A percentile compares a stretch with the other conserved stretches of the same genome.
Evolutionary conservation across 2,113 vertebrate genomes (phyloP).

Genomic region (Rutilus rutilus): DNA sequence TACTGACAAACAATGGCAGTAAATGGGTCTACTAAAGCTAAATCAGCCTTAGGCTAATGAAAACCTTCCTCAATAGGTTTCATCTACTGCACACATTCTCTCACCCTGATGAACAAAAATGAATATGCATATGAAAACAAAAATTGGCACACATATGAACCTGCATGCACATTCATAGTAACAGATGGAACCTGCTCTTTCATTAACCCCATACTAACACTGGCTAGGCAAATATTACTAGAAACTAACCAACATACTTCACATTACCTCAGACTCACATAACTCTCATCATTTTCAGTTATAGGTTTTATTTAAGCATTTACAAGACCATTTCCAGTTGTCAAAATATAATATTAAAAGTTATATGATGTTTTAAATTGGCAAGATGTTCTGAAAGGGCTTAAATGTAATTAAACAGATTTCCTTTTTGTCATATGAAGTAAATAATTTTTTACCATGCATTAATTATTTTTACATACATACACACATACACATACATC

Average conservation of each 20-base stretch:
- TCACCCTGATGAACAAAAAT: conserved; percentile 5
- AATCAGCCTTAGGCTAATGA: conserved; percentile 38
- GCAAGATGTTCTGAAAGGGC: too few relatives aligned
- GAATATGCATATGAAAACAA: too few relatives aligned
- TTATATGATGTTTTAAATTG: too few relatives aligned
- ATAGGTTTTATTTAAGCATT: too few relatives aligned
- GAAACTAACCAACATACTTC: conserved; percentile 11
- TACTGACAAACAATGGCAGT: background rate
- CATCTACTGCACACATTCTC: conserved; percentile 7
- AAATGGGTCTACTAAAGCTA: conserved; percentile 29
- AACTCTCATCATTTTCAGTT: background rate
- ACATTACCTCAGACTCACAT: background rate
- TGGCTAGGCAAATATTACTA: background rate
- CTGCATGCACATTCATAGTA: conserved; percentile 2
- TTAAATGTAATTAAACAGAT: too few relatives aligned
- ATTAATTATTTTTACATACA: too few relatives aligned
- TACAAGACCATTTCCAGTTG: too few relatives aligned
- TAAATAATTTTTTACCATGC: too few relatives aligned
- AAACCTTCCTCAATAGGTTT: background rate
- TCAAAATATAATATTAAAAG: too few relatives aligned
- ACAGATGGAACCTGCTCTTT: conserved; percentile 55
- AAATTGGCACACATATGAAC: too few relatives aligned
- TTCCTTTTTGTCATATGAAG: too few relatives aligned
- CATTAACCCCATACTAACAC: conserved; percentile 52
- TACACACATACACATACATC: too few relatives aligned